A percentile compares a stretch with the other conserved stretches of the same genome.
Conservation (phyloP, 2,113 vertebrate genomes). For the Manacus vitellinus region DNA sequence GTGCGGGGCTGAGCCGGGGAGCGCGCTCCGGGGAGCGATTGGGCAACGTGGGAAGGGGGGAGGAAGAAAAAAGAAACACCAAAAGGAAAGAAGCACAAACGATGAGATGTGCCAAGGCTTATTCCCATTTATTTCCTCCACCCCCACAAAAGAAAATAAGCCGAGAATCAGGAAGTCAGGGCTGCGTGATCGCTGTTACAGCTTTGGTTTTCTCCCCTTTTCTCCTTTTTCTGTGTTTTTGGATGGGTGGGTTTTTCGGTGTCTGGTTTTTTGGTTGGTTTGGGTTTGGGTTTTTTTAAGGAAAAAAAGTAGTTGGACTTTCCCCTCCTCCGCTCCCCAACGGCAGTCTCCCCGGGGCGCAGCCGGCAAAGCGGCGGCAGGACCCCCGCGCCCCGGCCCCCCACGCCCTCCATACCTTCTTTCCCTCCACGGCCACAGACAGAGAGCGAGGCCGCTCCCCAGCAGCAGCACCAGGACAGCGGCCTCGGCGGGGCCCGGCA, state of each 20-base stretch:
- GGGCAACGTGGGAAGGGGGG: not conserved
- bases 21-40: not conserved
- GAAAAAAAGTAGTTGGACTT: not conserved
- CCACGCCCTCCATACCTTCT: conserved; percentile 55
- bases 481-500: not conserved
- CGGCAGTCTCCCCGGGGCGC: not conserved
- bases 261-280: not conserved
- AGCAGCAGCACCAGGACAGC: conserved; percentile 50
- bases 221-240: not conserved
- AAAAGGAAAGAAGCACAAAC: not conserved
- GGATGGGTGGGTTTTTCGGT: not conserved
- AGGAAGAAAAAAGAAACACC: too few relatives aligned
- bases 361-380: not conserved
- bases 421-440: conserved; percentile 62
- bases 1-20: not conserved
- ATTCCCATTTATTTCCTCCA: conserved; percentile 43
- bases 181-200: not conserved
- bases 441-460: not conserved
- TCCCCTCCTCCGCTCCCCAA: not conserved
- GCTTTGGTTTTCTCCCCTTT: not conserved
- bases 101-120: not conserved
- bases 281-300: not conserved
- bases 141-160: conserved; percentile 41
- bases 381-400: not conserved
- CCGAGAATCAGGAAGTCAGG: conserved; percentile 42